phyloP scores from a whole-genome alignment of 1,140 invertebrate genomes.

The Micrasema minimum region DNA sequence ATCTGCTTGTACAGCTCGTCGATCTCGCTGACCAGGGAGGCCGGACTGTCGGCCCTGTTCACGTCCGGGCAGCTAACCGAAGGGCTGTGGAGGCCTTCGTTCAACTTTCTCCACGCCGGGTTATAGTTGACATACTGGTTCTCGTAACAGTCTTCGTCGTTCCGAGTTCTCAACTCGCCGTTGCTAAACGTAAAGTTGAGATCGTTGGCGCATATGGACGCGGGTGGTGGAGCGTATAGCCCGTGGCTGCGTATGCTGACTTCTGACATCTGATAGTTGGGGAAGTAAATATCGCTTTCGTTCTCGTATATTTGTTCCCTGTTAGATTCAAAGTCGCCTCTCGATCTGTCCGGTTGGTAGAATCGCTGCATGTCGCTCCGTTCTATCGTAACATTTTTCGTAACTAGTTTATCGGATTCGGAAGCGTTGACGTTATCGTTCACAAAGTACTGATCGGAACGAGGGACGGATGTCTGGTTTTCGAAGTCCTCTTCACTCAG shows the following conservation, averaged over 20 bases:
- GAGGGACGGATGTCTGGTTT: neutral
- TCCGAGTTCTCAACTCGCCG: conserved; percentile 60
- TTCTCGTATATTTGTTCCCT: conserved; percentile 65
- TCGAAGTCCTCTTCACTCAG: conserved; percentile 21
- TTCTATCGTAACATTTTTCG: conserved; percentile 17
- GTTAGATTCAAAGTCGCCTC: conserved; percentile 62
- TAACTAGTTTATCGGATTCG: conserved; percentile 46
- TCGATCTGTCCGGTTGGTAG: conserved; percentile 1
- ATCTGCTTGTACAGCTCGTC: conserved; percentile 71
- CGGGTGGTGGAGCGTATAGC: conserved; percentile 68
- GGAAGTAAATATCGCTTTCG: conserved; percentile 69
- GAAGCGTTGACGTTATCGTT: conserved; percentile 42
- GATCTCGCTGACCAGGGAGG: conserved; percentile 67
- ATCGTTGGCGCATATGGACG: conserved; percentile 66
- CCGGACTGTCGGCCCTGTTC: conserved; percentile 60
- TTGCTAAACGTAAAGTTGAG: conserved; percentile 62
- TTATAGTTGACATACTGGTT: conserved; percentile 65
- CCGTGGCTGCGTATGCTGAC: conserved; percentile 71
- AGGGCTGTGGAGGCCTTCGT: conserved; percentile 56
- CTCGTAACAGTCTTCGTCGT: conserved; percentile 54
- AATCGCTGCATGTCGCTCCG: neutral
- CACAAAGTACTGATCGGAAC: conserved; percentile 33
- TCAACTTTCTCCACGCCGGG: conserved; percentile 62
- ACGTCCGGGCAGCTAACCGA: conserved; percentile 63
- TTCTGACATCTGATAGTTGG: conserved; percentile 72